Base-by-base conservation (phyloP, 1,140 invertebrate species). In the Drosophila murphyi region DNA sequence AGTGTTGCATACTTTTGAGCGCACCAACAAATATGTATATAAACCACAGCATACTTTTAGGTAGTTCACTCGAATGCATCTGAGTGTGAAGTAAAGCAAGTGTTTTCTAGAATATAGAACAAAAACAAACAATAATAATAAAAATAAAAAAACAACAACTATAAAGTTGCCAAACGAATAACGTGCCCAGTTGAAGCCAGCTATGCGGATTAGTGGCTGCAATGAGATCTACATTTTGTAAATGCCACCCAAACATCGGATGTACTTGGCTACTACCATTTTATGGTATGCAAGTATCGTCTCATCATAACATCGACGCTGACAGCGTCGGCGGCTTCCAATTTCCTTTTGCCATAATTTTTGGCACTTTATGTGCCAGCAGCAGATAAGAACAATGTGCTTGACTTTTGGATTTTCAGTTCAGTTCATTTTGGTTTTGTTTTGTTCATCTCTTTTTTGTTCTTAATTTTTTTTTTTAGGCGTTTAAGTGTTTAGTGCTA, bases 261-360 rank as follows among this genome's bases (percentile, higher is more conserved):
- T 39, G 8, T 29, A 28, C n/a, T 34, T 29, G 39, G 12, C n/a
- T 47, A 10, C 10, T n/a, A 3, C 1, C 10, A 43, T 4, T 43
- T 43, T 43, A 43, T 43, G 8, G 39, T 43, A 43, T 43, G 39
- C 39, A 43, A n/a, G 10, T n/a, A 43, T 32, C 63, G 63, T 43
- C 63, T 60, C 47, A 51, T 43, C 62, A 45, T 20, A 20, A 74
- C 65, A 74, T 70, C 62, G 57, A 72, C 62, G 54, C 51, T 47
- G 50, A 48, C 50, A 55, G 35, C 39, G 45, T 12, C 59, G 69
- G 35, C 54, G 57, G 57, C 29, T 70, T 71, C 48, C 72, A 76
- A 78, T 82, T 86, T 88, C 82, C 82, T 88, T 65, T 86, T 73
- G 82, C 83, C 82, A 86, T 86, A 88, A 88, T 87, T 86, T 86